Conservation (phyloP, 2,113 vertebrate genomes). For the Phaethon lepturus region DNA sequence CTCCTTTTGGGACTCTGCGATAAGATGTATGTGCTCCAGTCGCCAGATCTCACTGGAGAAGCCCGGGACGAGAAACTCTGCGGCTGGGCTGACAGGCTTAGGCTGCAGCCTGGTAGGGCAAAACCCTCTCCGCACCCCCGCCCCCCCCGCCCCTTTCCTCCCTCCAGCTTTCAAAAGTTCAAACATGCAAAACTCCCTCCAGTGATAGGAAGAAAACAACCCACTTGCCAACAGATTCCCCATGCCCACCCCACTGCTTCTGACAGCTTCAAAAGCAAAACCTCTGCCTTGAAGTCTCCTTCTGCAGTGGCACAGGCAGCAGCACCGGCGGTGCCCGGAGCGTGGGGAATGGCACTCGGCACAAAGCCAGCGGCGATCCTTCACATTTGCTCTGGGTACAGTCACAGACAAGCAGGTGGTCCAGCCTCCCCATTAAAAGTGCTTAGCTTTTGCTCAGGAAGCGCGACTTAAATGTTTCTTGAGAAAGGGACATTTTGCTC, state of each 20-base stretch:
- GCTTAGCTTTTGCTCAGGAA: background rate
- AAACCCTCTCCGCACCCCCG: background rate
- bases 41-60: background rate
- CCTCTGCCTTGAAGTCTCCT: background rate
- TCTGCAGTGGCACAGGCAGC: background rate
- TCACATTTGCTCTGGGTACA: background rate
- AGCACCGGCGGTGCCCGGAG: fast-evolving
- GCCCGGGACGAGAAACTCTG: background rate
- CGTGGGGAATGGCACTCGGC: fast-evolving
- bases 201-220: background rate
- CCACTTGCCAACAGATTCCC: background rate
- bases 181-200: background rate
- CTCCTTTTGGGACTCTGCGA: background rate
- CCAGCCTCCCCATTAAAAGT: background rate
- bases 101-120: background rate
- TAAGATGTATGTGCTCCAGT: background rate
- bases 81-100: background rate
- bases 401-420: background rate
- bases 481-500: background rate
- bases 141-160: background rate
- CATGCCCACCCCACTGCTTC: background rate
- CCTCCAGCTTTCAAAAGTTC: background rate
- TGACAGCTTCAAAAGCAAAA: constrained; percentile 16
- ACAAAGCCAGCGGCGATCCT: background rate
- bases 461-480: background rate